These are phyloP conservation scores for Caenorhabditis becei DNA, from an alignment of 2,888 invertebrate genomes.

Conservation along the genomic window DNA sequence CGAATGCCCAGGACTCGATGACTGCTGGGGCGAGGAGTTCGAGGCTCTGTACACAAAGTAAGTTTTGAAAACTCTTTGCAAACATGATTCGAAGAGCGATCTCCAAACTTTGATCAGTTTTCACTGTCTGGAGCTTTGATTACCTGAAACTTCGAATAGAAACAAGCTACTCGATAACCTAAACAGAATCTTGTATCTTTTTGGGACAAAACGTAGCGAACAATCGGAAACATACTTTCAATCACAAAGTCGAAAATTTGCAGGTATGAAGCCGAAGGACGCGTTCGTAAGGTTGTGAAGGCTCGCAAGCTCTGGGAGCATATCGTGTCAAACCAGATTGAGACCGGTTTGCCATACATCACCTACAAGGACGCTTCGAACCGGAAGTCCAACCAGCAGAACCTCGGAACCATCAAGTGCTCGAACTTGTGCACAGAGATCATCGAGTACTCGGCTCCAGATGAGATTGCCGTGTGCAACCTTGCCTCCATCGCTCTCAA, in stretches of 20 bases:
- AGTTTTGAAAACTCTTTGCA: slow-evolving; percentile 48
- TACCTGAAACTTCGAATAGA: slow-evolving; percentile 46
- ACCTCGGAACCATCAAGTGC: slow-evolving; percentile 97
- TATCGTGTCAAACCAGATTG: slow-evolving; percentile 89
- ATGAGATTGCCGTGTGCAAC: slow-evolving; percentile 92
- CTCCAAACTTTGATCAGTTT: slow-evolving; percentile 10
- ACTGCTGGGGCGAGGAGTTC: slow-evolving; percentile 96
- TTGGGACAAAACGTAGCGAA: slow-evolving; percentile 51
- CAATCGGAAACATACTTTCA: neutral
- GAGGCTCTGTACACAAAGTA: slow-evolving; percentile 89
- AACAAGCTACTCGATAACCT: slow-evolving; percentile 53
- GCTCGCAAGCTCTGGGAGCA: slow-evolving; percentile 95
- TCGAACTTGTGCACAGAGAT: slow-evolving; percentile 99
- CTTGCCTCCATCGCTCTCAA: slow-evolving; percentile 97
- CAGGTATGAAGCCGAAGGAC: slow-evolving; percentile 80
- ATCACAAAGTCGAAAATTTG: neutral
- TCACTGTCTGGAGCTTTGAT: slow-evolving; percentile 11
- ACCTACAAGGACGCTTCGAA: slow-evolving; percentile 90
- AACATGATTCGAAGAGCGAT: slow-evolving; percentile 42
- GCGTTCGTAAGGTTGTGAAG: slow-evolving; percentile 84
- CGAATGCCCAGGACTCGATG: slow-evolving; percentile 91
- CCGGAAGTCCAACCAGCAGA: slow-evolving; percentile 96
- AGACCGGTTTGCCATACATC: slow-evolving; percentile 98
- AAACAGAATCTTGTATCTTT: slow-evolving; percentile 7
- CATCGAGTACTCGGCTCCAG: slow-evolving; percentile 88